Base-by-base conservation (phyloP, 2,888 invertebrate species). In the Latrodectus hesperus region DNA sequence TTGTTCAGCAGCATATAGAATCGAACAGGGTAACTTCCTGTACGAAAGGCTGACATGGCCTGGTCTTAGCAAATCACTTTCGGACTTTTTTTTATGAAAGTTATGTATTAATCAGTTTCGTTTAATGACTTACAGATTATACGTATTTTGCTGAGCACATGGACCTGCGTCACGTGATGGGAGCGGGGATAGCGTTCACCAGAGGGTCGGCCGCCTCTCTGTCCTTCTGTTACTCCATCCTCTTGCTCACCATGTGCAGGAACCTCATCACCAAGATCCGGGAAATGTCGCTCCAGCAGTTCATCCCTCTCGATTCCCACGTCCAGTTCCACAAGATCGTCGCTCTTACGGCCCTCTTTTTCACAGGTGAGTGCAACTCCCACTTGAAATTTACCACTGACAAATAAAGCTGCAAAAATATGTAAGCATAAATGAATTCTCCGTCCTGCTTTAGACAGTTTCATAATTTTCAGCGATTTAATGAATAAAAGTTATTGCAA, bases 321-420 rank as follows among this genome's bases (percentile, higher is more conserved):
- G 98, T 99, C 83, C 98, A 97, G 91, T 98, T 99, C 92, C 99
- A 99, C 92, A 98, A 98, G 93, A 98, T 99, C 80, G 97, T 97
- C 0, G 99, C 98, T 0, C 96, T 98, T 91, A 98, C 98, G 0
- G 98, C 97, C 0, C 93, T 98, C 0, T 97, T 98, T 93, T 98
- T 98, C 93, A 97, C 98, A 0, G 93, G 91, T 91, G 81, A 86
- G 88, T 49, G 12, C 38, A 38, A 38, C 6, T 38, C 38, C 6
- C 2, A 6, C 5, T 38, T 38, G 6, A 38, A 38, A 38, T 3
- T 38, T 38, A 38, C 38, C 4, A 38, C 38, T 38, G 6, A 38
- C 38, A 38, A 38, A 1, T 38, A 38, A 38, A 38, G 1, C 6
- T 38, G 38, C 4, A 6, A 6, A 0, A 6, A 38, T 4, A 38